Base-by-base conservation (phyloP, 2,113 vertebrate genomes). In the Pteruthius melanotis region DNA sequence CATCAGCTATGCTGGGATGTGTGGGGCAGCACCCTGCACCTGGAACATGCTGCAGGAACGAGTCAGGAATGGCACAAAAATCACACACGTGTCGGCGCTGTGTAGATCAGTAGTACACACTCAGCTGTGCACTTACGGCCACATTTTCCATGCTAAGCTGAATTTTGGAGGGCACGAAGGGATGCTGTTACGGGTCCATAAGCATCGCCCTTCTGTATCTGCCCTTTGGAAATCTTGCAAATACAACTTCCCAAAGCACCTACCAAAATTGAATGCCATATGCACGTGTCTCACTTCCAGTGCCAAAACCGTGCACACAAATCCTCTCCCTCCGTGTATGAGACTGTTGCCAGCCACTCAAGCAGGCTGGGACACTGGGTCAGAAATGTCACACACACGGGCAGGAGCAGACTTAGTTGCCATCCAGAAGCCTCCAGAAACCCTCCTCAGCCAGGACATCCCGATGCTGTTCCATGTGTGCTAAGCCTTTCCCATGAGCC, bases 81-180 rank as follows among this genome's bases (percentile, higher is more conserved):
- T 35, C 71, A 37, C 39, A 20, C 10, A 0, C 0, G 0, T 50
- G 39, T 33, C 56, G 42, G 28, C 1, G 3, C 31, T 52, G 33
- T 33, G 3, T 2, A 8, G 31, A 35, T 70, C 47, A 18, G 9
- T 11, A 23, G 13, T 6, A 37, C 24, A 47, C 17, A 3, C 44
- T 44, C 27, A n/a, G 35, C 56, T 40, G 27, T 26, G 61, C 27
- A 0, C 54, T 75, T 44, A 23, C 1, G 13, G 14, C 21, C 8
- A n/a, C 21, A 2, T 9, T 31, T 45, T 15, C 39, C 3, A 2
- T 3, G 0, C 24, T 33, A 3, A 9, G 6, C 9, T 45, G 37
- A 31, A 53, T 92, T 75, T 84, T 70, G 18, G 21, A 83, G 54
- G 31, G 5, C 26, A 22, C 0, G 2, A 54, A 63, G 40, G 30